Conservation (phyloP, 2,113 vertebrate species). For the Alouatta palliata region DNA sequence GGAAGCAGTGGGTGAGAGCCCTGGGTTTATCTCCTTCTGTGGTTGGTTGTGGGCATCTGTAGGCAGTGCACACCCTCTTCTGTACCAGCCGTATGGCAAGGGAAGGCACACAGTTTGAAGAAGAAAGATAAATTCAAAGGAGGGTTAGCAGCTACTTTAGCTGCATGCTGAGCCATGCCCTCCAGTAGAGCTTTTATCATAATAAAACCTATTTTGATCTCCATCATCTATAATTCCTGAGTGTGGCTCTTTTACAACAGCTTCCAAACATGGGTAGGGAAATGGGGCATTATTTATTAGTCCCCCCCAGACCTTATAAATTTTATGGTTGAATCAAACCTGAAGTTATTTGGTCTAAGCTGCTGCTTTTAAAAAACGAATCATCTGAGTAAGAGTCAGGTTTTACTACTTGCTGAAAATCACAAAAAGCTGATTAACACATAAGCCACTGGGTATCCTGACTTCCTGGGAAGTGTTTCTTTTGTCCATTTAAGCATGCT, state of each 20-base stretch:
- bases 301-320: not conserved
- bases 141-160: too few relatives aligned
- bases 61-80: too few relatives aligned
- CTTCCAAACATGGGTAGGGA: not conserved
- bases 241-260: not conserved
- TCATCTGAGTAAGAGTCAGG: not conserved
- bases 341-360: not conserved
- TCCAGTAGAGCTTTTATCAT: not conserved
- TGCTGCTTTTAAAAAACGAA: not conserved
- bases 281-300: not conserved
- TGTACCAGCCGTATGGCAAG: not conserved
- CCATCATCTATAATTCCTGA: not conserved
- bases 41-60: too few relatives aligned
- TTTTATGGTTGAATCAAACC: not conserved
- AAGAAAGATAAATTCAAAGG: not conserved
- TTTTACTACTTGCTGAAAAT: not conserved
- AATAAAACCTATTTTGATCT: not conserved
- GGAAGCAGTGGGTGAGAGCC: not conserved
- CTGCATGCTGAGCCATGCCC: not conserved
- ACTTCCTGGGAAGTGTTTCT: not conserved
- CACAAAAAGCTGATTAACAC: not conserved
- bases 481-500: not conserved
- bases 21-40: not conserved
- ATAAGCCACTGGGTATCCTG: not conserved
- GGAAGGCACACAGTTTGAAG: not conserved